Conservation (phyloP, 64 coral and sea anemone genomes). For the Porites lutea region DNA sequence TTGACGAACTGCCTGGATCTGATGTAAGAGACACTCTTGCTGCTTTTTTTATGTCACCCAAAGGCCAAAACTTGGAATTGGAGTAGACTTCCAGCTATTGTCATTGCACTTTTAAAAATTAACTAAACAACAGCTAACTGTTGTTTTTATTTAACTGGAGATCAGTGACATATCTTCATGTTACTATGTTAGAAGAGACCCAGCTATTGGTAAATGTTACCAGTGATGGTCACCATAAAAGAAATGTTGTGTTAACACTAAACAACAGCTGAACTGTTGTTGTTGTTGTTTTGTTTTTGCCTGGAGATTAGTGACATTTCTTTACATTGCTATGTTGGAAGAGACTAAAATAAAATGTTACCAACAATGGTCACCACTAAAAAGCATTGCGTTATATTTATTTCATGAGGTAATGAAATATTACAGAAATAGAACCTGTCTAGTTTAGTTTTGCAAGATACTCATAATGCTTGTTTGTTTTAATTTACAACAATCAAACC, state of each 20-base stretch:
- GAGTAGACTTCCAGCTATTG: neutral
- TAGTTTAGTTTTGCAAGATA: conserved; percentile 31
- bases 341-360: conserved; percentile 1
- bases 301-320: conserved; percentile 6
- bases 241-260: conserved; percentile 49
- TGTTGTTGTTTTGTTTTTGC: neutral
- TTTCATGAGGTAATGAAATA: conserved; percentile 41
- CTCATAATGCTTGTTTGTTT: too few species aligned
- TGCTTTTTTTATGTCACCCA: conserved; percentile 23
- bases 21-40: conserved; percentile 32
- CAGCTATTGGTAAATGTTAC: conserved; percentile 37
- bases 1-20: conserved; percentile 16
- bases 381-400: conserved; percentile 45
- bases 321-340: neutral
- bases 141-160: conserved; percentile 32
- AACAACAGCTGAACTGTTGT: neutral
- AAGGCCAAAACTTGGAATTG: conserved; percentile 27
- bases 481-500: too few species aligned
- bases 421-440: conserved; percentile 50
- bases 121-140: conserved; percentile 44
- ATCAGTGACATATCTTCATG: neutral
- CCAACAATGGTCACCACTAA: conserved; percentile 27
- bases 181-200: conserved; percentile 45
- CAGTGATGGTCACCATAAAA: conserved; percentile 38
- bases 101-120: neutral